A percentile compares a stretch with the other conserved stretches of the same genome.
phyloP scores from a whole-genome alignment of 35 echinoderm and acorn worm genomes.

The Stichopus chloronotus region DNA sequence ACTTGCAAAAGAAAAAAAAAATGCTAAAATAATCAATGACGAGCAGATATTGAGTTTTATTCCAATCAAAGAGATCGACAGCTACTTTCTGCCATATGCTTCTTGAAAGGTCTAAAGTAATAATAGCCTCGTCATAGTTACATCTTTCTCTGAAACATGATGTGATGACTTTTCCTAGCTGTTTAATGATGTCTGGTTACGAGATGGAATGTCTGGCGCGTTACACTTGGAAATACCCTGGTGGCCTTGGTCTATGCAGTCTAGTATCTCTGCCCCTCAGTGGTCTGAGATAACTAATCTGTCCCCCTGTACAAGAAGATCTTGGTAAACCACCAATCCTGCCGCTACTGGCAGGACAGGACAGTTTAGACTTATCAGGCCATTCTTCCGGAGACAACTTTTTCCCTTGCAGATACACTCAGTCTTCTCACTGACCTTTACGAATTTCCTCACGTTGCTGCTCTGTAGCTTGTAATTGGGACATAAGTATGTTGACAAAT shows the following conservation, averaged over 20 bases:
- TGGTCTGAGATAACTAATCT: conserved; percentile 7
- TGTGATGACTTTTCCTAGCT: neutral
- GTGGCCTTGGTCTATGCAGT: conserved; percentile 3
- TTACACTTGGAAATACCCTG: conserved; percentile 48
- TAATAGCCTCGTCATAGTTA: neutral
- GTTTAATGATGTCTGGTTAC: conserved; percentile 28
- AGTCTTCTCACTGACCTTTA: neutral
- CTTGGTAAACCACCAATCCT: conserved; percentile 30
- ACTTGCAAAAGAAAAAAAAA: no score
- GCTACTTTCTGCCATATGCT: no score
- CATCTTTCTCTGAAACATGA: neutral
- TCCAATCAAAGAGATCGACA: no score
- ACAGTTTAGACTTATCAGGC: conserved; percentile 1
- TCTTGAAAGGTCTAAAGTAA: no score
- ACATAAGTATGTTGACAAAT: neutral
- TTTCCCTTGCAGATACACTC: neutral
- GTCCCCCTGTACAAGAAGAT: conserved; percentile 16
- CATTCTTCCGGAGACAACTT: neutral
- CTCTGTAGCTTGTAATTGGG: neutral
- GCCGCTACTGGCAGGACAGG: neutral
- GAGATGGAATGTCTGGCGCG: conserved; percentile 14
- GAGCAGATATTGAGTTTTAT: no score
- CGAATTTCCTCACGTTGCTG: neutral
- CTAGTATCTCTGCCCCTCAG: conserved; percentile 2
- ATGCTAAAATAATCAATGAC: no score